Evolutionary conservation across 2,797 vertebrate genomes (phyloP), one percentile per base, ranked within the genome.

Genomic region (Halcyon smyrnensis): DNA sequence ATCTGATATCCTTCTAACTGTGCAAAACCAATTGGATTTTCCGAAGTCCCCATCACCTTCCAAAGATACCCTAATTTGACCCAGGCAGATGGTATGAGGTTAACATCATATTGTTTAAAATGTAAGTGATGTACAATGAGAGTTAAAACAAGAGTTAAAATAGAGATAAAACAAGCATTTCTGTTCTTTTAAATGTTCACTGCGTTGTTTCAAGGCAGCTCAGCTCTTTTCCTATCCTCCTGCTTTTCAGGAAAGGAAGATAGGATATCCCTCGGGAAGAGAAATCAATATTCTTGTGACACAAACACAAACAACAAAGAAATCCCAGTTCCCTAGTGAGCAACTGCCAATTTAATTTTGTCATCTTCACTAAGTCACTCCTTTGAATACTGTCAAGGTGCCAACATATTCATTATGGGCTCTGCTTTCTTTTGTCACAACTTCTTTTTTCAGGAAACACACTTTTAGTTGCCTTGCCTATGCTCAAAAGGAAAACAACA

Each of bases 191-290:
- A 50, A 16, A n/a, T 28, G 39, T 62, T 84, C 78, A 48, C 32
- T 18, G 75, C 57, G 71, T 54, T 87, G 68, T 68, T 91, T 78
- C 41, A 78, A 84, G 63, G 65, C 53, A 85, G 65, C 65, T 73
- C 69, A 75, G 65, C 69, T 84, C 54, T 81, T 57, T 36, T 87
- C 39, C 68, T 73, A 51, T 63, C 51, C 81, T 90, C 62, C 63
- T 56, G 76, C 84, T 92, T 93, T 93, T 96, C 85, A 96, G 79
- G 93, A 79, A 93, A 75, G 73, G 65, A 93, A 93, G 82, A 83
- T 59, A 87, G 75, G 85, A 59, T 82, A 91, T 91, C 84, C 59
- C 84, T 87, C 59, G 91, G 85, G 91, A 92, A 43, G 75, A 81
- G 70, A 76, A 95, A 95, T 95, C 87, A 87, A 93, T 96, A 90